Conservation (phyloP, 2,888 invertebrate genomes). For the Stenoptilia bipunctidactyla region DNA sequence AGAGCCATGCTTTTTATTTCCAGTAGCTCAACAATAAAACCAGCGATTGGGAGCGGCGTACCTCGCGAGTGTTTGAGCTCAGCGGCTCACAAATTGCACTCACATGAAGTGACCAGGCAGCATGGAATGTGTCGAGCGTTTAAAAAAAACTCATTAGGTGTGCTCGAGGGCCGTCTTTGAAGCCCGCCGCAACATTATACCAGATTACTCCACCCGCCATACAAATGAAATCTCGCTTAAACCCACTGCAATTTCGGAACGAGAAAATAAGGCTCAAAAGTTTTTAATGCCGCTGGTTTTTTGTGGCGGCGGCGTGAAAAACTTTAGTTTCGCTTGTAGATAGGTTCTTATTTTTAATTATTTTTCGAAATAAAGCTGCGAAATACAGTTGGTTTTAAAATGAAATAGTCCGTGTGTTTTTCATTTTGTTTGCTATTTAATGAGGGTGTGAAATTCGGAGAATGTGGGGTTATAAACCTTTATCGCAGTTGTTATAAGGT, state of each 20-base stretch:
- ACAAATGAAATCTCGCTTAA: conserved; percentile 71
- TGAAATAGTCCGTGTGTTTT: too few relatives aligned
- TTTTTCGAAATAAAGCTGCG: too few relatives aligned
- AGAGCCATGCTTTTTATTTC: too few relatives aligned
- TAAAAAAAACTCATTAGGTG: conserved; percentile 64
- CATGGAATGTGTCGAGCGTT: conserved; percentile 51
- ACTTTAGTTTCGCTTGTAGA: conserved; percentile 20
- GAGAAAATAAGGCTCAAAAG: conserved; percentile 63
- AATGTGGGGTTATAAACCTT: too few relatives aligned
- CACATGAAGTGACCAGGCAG: conserved; percentile 16
- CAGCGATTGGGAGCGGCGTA: too few relatives aligned
- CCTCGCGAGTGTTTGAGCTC: too few relatives aligned
- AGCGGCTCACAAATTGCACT: conserved; percentile 15
- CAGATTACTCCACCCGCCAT: conserved; percentile 66
- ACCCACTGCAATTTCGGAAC: conserved; percentile 66
- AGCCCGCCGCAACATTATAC: conserved; percentile 65
- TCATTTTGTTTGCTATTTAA: too few relatives aligned
- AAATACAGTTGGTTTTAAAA: too few relatives aligned
- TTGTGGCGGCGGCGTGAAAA: conserved; percentile 24
- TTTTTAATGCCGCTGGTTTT: conserved; percentile 59
- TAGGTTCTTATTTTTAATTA: conserved; percentile 11
- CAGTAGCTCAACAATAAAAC: too few relatives aligned
- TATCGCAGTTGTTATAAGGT: too few relatives aligned
- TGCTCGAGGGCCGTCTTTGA: conserved; percentile 69
- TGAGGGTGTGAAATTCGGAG: too few relatives aligned